Evolutionary conservation across 2,888 invertebrate genomes (phyloP).

Genomic region (Aleiodes alternator): DNA sequence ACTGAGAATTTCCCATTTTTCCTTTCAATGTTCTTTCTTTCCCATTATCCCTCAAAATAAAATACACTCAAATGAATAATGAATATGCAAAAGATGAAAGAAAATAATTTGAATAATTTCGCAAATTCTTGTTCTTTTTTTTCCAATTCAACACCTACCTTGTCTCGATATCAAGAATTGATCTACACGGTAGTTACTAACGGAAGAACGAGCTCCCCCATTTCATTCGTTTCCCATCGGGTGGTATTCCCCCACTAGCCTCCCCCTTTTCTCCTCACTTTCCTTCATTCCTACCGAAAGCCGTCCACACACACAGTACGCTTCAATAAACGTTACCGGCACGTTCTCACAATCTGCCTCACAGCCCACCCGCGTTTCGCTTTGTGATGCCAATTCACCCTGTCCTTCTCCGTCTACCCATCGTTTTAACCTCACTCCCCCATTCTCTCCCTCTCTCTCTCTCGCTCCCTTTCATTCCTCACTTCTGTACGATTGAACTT

Average conservation of each 20-base stretch:
- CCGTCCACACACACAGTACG: constrained; percentile 50
- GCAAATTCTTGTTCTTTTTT: constrained; percentile 57
- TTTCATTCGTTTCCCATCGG: constrained; percentile 42
- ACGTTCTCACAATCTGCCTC: constrained; percentile 50
- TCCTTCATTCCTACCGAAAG: constrained; percentile 47
- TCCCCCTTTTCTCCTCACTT: constrained; percentile 41
- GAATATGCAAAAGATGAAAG: constrained; percentile 8
- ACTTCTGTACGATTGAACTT: constrained; percentile 65
- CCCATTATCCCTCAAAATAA: too few species aligned
- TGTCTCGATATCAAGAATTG: constrained; percentile 67
- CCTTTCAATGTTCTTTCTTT: too few species aligned
- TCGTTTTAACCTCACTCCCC: constrained; percentile 32
- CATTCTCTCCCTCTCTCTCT: constrained; percentile 7
- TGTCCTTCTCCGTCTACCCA: constrained; percentile 30
- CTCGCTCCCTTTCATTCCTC: constrained; percentile 33
- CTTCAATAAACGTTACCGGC: constrained; percentile 41
- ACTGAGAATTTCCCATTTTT: too few species aligned
- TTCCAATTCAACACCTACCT: constrained; percentile 59
- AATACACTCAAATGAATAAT: constrained; percentile 19
- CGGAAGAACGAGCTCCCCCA: constrained; percentile 64
- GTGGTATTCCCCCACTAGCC: constrained; percentile 45
- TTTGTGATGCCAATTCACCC: constrained; percentile 44
- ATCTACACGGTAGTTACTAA: constrained; percentile 62
- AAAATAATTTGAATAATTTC: constrained; percentile 55
- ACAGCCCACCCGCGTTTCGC: constrained; percentile 48